phyloP scores from a whole-genome alignment of 2,113 vertebrate species.

The Lophius piscatorius region DNA sequence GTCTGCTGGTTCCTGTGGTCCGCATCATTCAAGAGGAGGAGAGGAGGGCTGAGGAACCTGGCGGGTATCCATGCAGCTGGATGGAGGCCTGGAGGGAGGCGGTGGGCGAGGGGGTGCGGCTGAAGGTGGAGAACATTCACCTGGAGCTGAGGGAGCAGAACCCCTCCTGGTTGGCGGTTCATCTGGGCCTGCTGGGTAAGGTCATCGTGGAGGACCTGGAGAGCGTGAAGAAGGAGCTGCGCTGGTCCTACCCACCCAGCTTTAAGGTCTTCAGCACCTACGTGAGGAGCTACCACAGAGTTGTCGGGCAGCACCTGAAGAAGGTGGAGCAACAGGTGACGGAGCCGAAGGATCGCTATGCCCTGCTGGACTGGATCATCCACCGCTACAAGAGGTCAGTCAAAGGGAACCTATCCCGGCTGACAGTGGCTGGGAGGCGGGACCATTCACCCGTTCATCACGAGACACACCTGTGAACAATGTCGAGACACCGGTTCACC shows the following conservation, averaged over 20 bases:
- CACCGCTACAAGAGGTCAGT: constrained; percentile 76
- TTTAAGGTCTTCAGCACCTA: constrained; percentile 80
- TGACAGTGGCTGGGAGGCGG: too few species aligned
- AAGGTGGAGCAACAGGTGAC: constrained; percentile 57
- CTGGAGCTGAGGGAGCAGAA: constrained; percentile 68
- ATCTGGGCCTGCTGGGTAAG: constrained; percentile 77
- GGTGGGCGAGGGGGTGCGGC: constrained; percentile 57
- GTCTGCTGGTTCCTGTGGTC: constrained; percentile 62
- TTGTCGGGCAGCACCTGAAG: constrained; percentile 67
- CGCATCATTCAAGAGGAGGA: constrained; percentile 80
- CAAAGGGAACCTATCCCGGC: neutral
- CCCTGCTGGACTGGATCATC: constrained; percentile 77
- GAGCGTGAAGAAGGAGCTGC: constrained; percentile 69
- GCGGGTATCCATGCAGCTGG: constrained; percentile 62
- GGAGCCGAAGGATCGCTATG: constrained; percentile 69
- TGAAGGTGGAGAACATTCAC: constrained; percentile 50
- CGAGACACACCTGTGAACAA: too few species aligned
- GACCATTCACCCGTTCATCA: too few species aligned
- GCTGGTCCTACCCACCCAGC: constrained; percentile 72
- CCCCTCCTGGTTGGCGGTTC: constrained; percentile 71
- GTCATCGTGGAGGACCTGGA: constrained; percentile 71
- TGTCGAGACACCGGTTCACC: too few species aligned
- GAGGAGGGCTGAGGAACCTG: constrained; percentile 38
- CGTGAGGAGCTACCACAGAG: constrained; percentile 63
- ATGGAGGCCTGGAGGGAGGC: constrained; percentile 73